A percentile compares a stretch with the other conserved stretches of the same genome.
Conservation (phyloP, 2,888 invertebrate genomes). For the Cheilosia urbana region DNA sequence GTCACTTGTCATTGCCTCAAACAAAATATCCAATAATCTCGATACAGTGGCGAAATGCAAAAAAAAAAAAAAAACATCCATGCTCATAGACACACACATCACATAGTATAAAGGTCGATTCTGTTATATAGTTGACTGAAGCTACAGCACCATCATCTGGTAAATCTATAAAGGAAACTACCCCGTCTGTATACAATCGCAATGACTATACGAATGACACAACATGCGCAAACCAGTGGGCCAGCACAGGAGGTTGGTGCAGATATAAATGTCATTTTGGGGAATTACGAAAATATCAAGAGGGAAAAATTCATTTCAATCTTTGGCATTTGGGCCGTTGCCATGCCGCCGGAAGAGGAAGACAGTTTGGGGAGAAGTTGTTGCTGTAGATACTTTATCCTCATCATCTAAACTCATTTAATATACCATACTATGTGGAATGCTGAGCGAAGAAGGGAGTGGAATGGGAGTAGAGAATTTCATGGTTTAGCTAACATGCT, state of each 20-base stretch:
- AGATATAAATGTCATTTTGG: constrained; percentile 66
- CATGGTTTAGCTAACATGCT: constrained; percentile 68
- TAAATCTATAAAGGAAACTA: constrained; percentile 38
- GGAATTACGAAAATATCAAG: constrained; percentile 70
- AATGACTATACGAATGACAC: constrained; percentile 23
- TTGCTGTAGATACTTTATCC: constrained; percentile 65
- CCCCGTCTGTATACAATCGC: constrained; percentile 27
- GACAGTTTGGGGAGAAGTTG: constrained; percentile 36
- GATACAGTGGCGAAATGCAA: constrained; percentile 39
- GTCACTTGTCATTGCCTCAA: constrained; percentile 62
- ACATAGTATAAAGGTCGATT: constrained; percentile 30
- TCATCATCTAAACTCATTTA: constrained; percentile 71
- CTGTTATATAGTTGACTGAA: constrained; percentile 22
- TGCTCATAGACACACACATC: not conserved
- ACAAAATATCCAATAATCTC: constrained; percentile 61
- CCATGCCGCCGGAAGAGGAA: constrained; percentile 4
- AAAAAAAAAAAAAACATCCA: not conserved
- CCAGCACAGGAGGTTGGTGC: constrained; percentile 21
- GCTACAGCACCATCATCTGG: constrained; percentile 15
- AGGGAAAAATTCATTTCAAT: constrained; percentile 73
- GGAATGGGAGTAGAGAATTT: constrained; percentile 55
- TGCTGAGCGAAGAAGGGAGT: constrained; percentile 6
- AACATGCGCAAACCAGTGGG: constrained; percentile 49
- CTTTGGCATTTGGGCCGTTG: constrained; percentile 56
- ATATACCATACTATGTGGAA: constrained; percentile 48